These are phyloP conservation scores for Ammospiza caudacuta DNA, from an alignment of 2,113 vertebrate genomes.

Conservation along the genomic window DNA sequence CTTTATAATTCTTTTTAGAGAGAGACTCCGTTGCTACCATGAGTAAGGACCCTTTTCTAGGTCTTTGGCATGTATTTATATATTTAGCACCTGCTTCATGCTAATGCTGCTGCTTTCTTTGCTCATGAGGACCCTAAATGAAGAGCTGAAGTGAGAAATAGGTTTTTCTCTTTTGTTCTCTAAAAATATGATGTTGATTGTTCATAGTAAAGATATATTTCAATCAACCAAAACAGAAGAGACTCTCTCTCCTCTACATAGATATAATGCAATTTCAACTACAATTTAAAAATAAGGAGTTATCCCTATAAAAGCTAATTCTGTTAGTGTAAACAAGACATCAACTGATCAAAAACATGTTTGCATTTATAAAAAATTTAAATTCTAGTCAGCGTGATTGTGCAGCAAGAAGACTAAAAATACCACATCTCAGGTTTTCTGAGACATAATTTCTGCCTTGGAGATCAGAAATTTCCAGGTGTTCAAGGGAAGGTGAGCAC, in stretches of 20 bases:
- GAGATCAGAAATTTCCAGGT: neutral
- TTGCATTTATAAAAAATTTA: constrained; percentile 26
- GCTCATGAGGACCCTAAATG: neutral
- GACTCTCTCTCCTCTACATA: neutral
- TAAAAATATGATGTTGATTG: neutral
- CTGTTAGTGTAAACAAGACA: neutral
- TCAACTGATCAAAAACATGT: constrained; percentile 29
- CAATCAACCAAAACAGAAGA: neutral
- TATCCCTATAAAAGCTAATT: constrained; percentile 2
- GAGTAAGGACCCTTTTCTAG: neutral
- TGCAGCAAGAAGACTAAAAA: constrained; percentile 18
- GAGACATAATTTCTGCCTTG: neutral
- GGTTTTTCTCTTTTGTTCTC: neutral
- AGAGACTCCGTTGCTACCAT: neutral
- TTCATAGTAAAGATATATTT: neutral
- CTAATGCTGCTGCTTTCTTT: neutral
- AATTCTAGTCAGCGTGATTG: neutral
- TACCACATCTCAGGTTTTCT: neutral
- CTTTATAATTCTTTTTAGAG: neutral
- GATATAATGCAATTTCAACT: neutral
- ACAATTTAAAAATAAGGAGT: constrained; percentile 2
- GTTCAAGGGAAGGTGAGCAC: neutral
- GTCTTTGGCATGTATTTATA: neutral
- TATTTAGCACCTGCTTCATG: neutral
- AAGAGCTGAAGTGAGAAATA: neutral